phyloP scores from a whole-genome alignment of 2,888 invertebrate genomes.

The Linyphia triangularis region DNA sequence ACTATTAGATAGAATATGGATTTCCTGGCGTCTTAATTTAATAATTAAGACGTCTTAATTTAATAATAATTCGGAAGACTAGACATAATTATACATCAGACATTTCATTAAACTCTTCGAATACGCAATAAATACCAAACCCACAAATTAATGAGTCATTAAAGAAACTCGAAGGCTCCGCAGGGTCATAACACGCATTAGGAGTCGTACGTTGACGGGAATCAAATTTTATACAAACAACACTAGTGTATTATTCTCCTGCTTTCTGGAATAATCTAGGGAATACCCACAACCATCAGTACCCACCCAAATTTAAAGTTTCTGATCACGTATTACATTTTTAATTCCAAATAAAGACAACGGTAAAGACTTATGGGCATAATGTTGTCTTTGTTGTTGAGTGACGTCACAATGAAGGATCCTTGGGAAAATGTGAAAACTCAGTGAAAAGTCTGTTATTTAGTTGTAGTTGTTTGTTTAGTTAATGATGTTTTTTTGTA shows the following conservation, averaged over 20 bases:
- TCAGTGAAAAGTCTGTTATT: conserved; percentile 1
- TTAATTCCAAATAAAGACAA: neutral
- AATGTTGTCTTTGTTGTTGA: conserved; percentile 29
- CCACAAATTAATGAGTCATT: neutral
- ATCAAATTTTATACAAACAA: neutral
- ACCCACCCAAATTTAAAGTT: conserved; percentile 32
- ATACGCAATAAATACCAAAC: neutral
- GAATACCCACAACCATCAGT: neutral
- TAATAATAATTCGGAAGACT: too few relatives aligned
- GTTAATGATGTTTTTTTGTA: neutral
- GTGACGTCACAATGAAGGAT: conserved; percentile 20
- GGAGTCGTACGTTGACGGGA: neutral
- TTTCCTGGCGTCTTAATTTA: too few relatives aligned
- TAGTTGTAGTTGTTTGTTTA: neutral
- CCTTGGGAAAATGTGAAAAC: neutral
- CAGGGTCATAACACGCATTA: neutral
- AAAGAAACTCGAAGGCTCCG: neutral
- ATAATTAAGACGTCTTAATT: too few relatives aligned
- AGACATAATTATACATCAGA: neutral
- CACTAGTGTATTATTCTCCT: neutral
- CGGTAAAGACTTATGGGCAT: too few relatives aligned
- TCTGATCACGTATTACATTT: conserved; percentile 33
- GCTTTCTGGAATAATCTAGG: neutral
- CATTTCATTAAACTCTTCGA: conserved; percentile 13
- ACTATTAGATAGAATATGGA: too few relatives aligned